A percentile compares a stretch with the other conserved stretches of the same genome.
Evolutionary conservation across 1,140 invertebrate species (phyloP).

Genomic region (Antheraea mylitta): DNA sequence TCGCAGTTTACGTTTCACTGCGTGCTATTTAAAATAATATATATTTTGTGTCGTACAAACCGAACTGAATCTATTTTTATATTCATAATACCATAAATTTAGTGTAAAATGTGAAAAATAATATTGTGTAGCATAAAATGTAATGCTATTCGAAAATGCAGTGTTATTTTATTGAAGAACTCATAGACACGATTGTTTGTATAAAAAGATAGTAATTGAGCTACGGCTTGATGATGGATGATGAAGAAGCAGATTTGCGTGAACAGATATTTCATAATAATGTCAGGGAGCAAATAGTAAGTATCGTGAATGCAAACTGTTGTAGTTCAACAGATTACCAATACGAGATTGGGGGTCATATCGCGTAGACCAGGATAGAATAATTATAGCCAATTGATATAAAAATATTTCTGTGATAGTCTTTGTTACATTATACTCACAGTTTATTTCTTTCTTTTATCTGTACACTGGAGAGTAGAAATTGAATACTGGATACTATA

Average conservation of each 20-base stretch:
- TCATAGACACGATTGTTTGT: constrained; percentile 36
- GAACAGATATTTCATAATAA: constrained; percentile 96
- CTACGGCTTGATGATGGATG: constrained; percentile 59
- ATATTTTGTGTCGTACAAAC: neutral
- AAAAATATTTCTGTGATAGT: too few relatives aligned
- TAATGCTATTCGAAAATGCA: constrained; percentile 53
- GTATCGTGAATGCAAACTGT: constrained; percentile 57
- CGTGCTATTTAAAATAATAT: constrained; percentile 24
- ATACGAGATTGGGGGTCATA: neutral
- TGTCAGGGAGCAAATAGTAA: constrained; percentile 95
- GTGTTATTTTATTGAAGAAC: constrained; percentile 42
- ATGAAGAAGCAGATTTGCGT: constrained; percentile 85
- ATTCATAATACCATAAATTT: neutral
- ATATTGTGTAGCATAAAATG: constrained; percentile 19
- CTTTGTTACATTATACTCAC: too few relatives aligned
- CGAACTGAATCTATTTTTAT: neutral
- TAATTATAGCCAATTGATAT: too few relatives aligned
- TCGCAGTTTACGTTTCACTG: constrained; percentile 29
- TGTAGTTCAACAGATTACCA: neutral
- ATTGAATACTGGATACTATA: too few relatives aligned
- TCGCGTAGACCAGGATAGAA: neutral
- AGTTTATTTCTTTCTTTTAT: too few relatives aligned
- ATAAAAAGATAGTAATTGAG: constrained; percentile 50
- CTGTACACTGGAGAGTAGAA: too few relatives aligned
- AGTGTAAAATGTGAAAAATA: constrained; percentile 5